These are phyloP conservation scores for Naso thynnoides DNA, from an alignment of 2,797 vertebrate species.

Conservation along the genomic window DNA sequence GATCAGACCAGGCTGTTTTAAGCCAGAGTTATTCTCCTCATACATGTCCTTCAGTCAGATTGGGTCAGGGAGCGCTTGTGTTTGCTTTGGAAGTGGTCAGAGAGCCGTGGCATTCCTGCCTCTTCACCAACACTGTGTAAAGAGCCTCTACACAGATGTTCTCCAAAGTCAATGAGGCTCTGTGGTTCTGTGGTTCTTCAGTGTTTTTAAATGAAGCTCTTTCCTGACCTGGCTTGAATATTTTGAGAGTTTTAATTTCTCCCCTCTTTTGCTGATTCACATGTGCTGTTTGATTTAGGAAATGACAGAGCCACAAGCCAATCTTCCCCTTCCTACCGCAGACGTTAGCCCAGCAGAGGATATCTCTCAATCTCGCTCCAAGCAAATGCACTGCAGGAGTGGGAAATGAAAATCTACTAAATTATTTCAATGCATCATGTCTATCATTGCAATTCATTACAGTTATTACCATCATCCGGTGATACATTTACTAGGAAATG, in stretches of 20 bases:
- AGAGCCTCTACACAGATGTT: conserved; percentile 76
- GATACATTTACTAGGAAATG: conserved; percentile 11
- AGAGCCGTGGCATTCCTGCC: conserved; percentile 66
- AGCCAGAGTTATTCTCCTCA: conserved; percentile 36
- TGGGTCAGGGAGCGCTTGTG: conserved; percentile 53
- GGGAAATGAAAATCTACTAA: conserved; percentile 17
- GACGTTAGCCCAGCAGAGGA: conserved; percentile 39
- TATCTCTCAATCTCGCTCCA: conserved; percentile 36
- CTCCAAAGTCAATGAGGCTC: conserved; percentile 63
- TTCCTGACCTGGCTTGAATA: conserved; percentile 71
- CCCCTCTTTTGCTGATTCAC: conserved; percentile 77
- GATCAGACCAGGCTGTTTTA: conserved; percentile 20
- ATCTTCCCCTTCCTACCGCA: conserved; percentile 66
- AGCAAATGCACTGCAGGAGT: conserved; percentile 23
- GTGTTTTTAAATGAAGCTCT: conserved; percentile 65
- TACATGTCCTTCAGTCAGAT: conserved; percentile 54
- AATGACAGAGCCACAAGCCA: conserved; percentile 73
- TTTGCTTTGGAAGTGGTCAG: conserved; percentile 75
- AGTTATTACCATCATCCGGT: conserved; percentile 2
- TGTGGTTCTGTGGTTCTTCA: conserved; percentile 67
- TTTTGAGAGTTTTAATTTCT: conserved; percentile 71
- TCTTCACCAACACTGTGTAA: conserved; percentile 61
- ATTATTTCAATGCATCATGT: conserved; percentile 10
- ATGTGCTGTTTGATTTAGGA: conserved; percentile 71
- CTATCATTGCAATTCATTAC: conserved; percentile 4